Base-by-base conservation (phyloP, 2,888 invertebrate genomes). In the Drosophila neonasuta region DNA sequence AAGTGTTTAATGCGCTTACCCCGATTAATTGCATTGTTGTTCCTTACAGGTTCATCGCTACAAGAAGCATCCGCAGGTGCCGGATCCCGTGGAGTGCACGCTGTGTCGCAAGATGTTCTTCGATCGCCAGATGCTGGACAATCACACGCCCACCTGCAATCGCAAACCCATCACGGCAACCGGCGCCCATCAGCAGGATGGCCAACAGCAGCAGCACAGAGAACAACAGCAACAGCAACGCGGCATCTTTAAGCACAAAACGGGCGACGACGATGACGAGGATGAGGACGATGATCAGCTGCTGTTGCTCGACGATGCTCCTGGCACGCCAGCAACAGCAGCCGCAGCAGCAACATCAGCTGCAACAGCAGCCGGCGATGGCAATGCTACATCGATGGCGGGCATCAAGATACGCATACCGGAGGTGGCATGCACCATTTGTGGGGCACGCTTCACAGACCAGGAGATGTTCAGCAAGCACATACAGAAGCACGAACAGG, bases 101-200 rank as follows among this genome's bases (percentile, higher is more conserved):
- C 73, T 90, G 10, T 91, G 91, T 68, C 88, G 90, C n/a, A 91
- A 91, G 68, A 81, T 88, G 13, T 91, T 91, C 82, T 91, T 91
- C 36, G 90, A 91, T 54, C 88, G 86, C 8, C 90, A 90, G 64
- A 91, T 91, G 90, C 71, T 91, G 48, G 87, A 89, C 54, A 86
- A 90, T 73, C 91, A 91, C 39, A 82, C 88, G 59, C 90, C 90
- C 17, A 88, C 88, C 41, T 90, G 89, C 75, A 87, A 87, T 63
- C 86, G 89, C 15, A 89, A 89, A 58, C 88, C 85, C 0, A 84
- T 88, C 10, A 81, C 85, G 6, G 79, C 86, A 1, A 83, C 88
- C 0, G 85, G 80, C 3, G 82, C 81, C 9, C 86, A 86, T 65
- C 81, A 81, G 57, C 83, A 85, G 56, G 77, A 80, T 54, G 61